Conservation (phyloP, 1,140 invertebrate species). For the Drosophila arizonae region DNA sequence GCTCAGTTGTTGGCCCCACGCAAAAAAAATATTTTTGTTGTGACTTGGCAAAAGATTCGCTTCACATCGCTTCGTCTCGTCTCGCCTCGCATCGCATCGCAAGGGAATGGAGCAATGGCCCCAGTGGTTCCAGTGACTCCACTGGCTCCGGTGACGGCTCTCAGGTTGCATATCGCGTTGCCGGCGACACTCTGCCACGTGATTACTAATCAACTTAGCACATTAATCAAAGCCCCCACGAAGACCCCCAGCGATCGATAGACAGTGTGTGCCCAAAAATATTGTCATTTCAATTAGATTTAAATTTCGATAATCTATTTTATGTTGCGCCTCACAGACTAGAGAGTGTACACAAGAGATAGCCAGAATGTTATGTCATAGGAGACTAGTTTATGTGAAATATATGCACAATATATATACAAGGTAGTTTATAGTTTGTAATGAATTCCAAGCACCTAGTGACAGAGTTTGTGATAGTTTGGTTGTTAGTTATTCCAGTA, state of each 20-base stretch:
- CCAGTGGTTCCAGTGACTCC: not conserved
- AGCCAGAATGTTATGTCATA: too few relatives aligned
- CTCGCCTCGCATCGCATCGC: conserved; percentile 17
- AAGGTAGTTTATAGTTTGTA: too few relatives aligned
- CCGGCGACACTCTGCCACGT: conserved; percentile 24
- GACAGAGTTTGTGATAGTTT: too few relatives aligned
- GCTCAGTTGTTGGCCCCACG: conserved; percentile 54
- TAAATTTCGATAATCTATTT: not conserved
- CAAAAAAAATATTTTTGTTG: conserved; percentile 64
- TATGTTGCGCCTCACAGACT: not conserved
- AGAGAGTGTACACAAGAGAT: not conserved
- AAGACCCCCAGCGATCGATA: not conserved
- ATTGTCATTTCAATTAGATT: conserved; percentile 9
- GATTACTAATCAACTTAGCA: conserved; percentile 33
- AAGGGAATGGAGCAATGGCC: conserved; percentile 34
- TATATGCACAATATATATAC: too few relatives aligned
- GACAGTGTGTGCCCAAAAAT: not conserved
- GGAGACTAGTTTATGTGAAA: too few relatives aligned
- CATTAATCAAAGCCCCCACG: conserved; percentile 27
- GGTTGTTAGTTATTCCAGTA: too few relatives aligned
- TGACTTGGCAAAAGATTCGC: conserved; percentile 42
- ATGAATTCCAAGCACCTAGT: too few relatives aligned
- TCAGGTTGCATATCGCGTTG: conserved; percentile 22
- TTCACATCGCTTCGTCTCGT: conserved; percentile 8
- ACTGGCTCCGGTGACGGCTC: conserved; percentile 1